Conservation (phyloP, 2,888 invertebrate species). For the Rugalucina vietnamica region DNA sequence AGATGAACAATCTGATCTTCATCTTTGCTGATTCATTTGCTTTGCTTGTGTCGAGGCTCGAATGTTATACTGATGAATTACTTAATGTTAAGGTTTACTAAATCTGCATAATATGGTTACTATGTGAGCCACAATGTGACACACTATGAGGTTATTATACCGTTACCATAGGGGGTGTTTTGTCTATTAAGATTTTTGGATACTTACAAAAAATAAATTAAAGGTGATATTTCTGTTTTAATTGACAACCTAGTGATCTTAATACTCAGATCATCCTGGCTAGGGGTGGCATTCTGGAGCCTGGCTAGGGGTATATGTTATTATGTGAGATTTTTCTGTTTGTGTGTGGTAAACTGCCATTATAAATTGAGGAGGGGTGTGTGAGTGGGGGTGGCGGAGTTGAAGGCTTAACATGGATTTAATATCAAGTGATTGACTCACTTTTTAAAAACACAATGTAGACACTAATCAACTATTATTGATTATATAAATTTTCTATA, state of each 20-base stretch:
- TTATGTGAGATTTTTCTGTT: not conserved
- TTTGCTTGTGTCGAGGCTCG: not conserved
- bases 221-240: not conserved
- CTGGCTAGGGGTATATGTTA: not conserved
- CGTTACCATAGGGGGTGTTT: not conserved
- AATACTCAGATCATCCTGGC: too few species aligned
- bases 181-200: not conserved
- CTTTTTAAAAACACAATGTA: too few species aligned
- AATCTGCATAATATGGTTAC: constrained; percentile 2
- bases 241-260: too few species aligned
- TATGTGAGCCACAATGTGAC: too few species aligned
- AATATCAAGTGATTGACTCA: too few species aligned
- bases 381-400: too few species aligned
- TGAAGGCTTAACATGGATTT: too few species aligned
- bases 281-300: not conserved
- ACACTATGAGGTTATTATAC: not conserved
- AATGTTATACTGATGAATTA: constrained; percentile 5
- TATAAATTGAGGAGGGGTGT: too few species aligned
- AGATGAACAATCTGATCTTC: not conserved
- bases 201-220: not conserved
- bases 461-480: too few species aligned
- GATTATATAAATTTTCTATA: too few species aligned
- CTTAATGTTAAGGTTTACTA: not conserved
- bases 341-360: not conserved
- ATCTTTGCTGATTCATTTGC: not conserved